Base-by-base conservation (phyloP, 2,797 vertebrate species). In the Acridotheres tristis region DNA sequence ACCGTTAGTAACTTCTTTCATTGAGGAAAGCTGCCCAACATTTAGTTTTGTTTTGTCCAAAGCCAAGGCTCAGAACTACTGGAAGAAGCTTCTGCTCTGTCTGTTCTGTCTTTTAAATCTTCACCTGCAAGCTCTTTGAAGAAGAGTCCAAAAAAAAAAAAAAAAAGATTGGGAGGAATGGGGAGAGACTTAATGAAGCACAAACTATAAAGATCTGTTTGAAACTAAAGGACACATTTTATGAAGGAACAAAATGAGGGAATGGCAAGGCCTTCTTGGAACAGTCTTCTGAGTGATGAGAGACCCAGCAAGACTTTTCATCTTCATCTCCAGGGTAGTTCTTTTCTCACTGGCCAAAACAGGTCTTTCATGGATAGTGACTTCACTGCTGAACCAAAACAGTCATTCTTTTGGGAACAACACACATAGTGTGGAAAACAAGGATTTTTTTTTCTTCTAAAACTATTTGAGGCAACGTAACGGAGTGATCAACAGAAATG, bases 351-450 rank as follows among this genome's bases (percentile, higher is more conserved):
- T 98, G 98, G 98, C 97, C 98, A 98, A 98, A 97, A 98, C 98
- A 98, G 97, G 96, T 98, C 98, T 98, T 98, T 98, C 98, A 97
- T 98, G 97, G 96, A 97, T 97, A 97, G 97, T 97, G 97, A 98
- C 98, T 99, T 99, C 99, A 98, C 98, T 98, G 98, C 98, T 98
- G 98, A 98, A 98, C 98, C 97, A 97, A 98, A 98, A 98, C 99
- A 99, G 98, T 98, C 99, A 99, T 99, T 99, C 98, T 99, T 99
- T 98, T 98, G 98, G 98, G 98, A 98, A 98, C 99, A 99, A 98
- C 99, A 99, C 99, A 99, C 99, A 99, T 99, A 99, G 99, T 99
- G 99, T 99, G 99, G 98, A 98, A 98, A 98, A 98, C 98, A 98
- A 99, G 98, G 98, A 98, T 98, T 98, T 97, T 98, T 54, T 98